Conservation (phyloP, 2,888 invertebrate species). For the Lasioglossum figueresi region DNA sequence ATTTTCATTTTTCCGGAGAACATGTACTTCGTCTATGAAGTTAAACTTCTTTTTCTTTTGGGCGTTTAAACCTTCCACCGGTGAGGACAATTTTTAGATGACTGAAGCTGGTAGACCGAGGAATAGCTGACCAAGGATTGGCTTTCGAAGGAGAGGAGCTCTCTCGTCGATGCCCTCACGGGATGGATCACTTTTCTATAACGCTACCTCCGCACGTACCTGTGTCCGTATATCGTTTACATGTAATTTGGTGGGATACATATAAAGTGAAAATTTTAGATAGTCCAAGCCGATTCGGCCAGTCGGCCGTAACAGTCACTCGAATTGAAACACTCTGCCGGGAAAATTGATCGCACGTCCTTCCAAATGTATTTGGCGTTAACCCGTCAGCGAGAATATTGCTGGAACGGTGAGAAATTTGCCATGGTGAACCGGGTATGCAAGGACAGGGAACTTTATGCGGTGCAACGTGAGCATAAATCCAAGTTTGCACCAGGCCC, state of each 20-base stretch:
- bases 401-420: constrained; percentile 69
- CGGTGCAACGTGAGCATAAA: constrained; percentile 75
- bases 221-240: constrained; percentile 1
- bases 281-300: neutral
- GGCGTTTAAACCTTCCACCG: neutral
- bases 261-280: constrained; percentile 13
- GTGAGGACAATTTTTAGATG: neutral
- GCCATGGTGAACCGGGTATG: constrained; percentile 55
- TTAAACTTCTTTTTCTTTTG: neutral
- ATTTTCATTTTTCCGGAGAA: neutral
- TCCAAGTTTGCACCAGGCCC: constrained; percentile 72
- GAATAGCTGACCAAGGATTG: neutral
- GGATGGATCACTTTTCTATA: neutral
- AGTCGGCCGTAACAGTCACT: constrained; percentile 3
- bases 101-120: neutral
- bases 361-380: constrained; percentile 63
- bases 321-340: constrained; percentile 28
- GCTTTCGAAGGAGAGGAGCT: neutral
- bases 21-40: neutral
- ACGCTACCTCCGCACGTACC: neutral
- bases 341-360: constrained; percentile 36
- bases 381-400: constrained; percentile 68
- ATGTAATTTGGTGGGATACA: constrained; percentile 1
- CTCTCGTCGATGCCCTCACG: neutral
- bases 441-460: constrained; percentile 71